These are phyloP conservation scores for Plusia festucae DNA, from an alignment of 2,888 invertebrate species.

Conservation along the genomic window DNA sequence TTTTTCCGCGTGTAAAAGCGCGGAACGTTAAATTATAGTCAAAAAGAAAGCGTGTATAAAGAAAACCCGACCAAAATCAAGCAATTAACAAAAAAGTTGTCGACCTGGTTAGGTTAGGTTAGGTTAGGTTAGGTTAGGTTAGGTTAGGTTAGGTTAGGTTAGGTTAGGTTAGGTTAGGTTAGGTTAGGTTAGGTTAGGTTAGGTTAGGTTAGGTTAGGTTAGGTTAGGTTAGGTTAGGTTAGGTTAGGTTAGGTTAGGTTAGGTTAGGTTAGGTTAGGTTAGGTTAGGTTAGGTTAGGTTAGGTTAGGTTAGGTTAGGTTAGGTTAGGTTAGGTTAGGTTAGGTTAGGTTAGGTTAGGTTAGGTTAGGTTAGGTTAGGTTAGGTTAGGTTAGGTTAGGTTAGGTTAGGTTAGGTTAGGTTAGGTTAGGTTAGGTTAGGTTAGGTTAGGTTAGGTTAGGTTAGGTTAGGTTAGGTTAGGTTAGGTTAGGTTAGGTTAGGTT, in stretches of 20 bases:
- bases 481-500: slow-evolving; percentile 8
- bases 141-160: no score
- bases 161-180: no score
- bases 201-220: slow-evolving; percentile 34
- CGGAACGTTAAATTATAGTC: no score
- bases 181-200: no score
- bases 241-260: slow-evolving; percentile 20
- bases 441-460: slow-evolving; percentile 12
- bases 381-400: slow-evolving; percentile 34
- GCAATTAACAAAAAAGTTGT: no score
- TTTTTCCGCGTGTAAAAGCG: no score
- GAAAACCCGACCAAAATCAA: no score
- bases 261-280: slow-evolving; percentile 36
- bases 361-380: slow-evolving; percentile 39
- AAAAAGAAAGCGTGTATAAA: no score
- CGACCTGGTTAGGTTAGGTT: no score
- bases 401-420: slow-evolving; percentile 31
- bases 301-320: slow-evolving; percentile 46
- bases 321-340: slow-evolving; percentile 37
- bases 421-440: slow-evolving; percentile 42
- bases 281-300: slow-evolving; percentile 46
- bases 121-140: no score
- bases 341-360: slow-evolving; percentile 41
- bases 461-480: slow-evolving; percentile 9
- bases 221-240: slow-evolving; percentile 35